Evolutionary conservation across 1,140 invertebrate genomes (phyloP).

Genomic region (Lethrus apterus): DNA sequence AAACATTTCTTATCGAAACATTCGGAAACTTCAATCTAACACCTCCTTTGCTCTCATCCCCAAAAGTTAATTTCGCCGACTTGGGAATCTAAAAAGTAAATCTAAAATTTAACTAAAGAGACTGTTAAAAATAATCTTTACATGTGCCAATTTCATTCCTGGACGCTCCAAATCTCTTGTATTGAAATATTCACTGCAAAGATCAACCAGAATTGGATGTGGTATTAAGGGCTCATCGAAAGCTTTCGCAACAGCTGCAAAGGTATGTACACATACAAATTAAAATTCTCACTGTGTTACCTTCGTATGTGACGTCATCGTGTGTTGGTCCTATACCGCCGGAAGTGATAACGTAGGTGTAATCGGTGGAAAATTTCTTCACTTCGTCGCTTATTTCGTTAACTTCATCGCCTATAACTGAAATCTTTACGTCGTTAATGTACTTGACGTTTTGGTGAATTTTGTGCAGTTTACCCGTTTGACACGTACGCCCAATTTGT

Average conservation of each 20-base stretch:
- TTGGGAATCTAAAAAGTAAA: slow-evolving; percentile 41
- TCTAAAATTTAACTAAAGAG: slow-evolving; percentile 16
- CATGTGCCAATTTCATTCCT: slow-evolving; percentile 45
- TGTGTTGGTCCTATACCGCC: slow-evolving; percentile 81
- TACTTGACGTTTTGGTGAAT: slow-evolving; percentile 8
- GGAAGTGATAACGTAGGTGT: slow-evolving; percentile 64
- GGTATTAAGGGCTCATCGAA: slow-evolving; percentile 54
- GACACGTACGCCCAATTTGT: slow-evolving; percentile 58
- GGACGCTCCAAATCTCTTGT: slow-evolving; percentile 37
- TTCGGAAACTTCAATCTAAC: slow-evolving; percentile 51
- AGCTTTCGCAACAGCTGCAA: slow-evolving; percentile 56
- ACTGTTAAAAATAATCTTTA: slow-evolving; percentile 25
- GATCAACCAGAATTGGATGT: slow-evolving; percentile 52
- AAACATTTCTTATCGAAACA: slow-evolving; percentile 64
- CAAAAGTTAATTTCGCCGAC: slow-evolving; percentile 43
- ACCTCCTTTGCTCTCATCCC: slow-evolving; percentile 30
- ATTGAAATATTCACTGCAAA: slow-evolving; percentile 47
- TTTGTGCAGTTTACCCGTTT: slow-evolving; percentile 44
- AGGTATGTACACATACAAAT: slow-evolving; percentile 9
- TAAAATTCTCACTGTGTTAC: slow-evolving; percentile 34
- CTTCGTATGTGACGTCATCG: slow-evolving; percentile 78
- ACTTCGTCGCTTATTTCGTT: slow-evolving; percentile 64
- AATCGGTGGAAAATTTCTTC: slow-evolving; percentile 52
- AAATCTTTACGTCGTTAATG: slow-evolving; percentile 46
- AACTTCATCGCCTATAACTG: slow-evolving; percentile 64